Evolutionary conservation across 2,888 invertebrate genomes (phyloP), one percentile per base, ranked within the genome.

Genomic region (Synanthedon vespiformis): DNA sequence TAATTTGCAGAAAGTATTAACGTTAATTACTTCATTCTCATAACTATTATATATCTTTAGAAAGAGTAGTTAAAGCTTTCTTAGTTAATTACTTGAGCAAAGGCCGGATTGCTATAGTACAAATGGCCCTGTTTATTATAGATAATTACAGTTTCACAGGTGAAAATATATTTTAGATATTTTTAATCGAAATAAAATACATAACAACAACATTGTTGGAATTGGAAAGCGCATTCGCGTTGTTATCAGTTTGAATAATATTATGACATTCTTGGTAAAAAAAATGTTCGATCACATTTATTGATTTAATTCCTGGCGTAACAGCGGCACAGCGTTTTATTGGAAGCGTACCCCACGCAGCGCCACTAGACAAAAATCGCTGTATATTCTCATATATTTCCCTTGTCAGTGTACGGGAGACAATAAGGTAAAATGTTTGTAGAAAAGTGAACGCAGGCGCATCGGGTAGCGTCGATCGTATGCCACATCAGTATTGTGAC

Each of bases 291-390:
- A 59, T 58, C 54, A 58, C 54, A 51, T 52, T 50, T 56, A 48
- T 50, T 55, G 58, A 58, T 61, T 59, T 57, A 47, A 54, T 56
- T 54, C 53, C 41, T 22, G 12, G 44, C 40, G 51, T 49, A 48
- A 48, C 13, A 12, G 18, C 14, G 14, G 12, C 48, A 58, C 63
- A 56, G 64, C 67, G 70, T 65, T 72, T 75, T 70, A 73, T 64
- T 65, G 63, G 57, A 61, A 63, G 59, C 60, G 56, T 76, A 73
- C 80, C 83, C 82, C 81, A 82, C 81, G 81, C 82, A 75, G 75
- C 58, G 75, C 60, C 64, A 70, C 77, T 83, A 84, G 84, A 84
- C 85, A 87, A 84, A 86, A 84, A 84, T 85, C 84, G 70, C 75
- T 66, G 72, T 70, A 69, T 58, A 74, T 72, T 67, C 72, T 71